Evolutionary conservation across 1,140 invertebrate genomes (phyloP), one percentile per base, ranked within the genome.

Genomic region (Drusus annulatus): DNA sequence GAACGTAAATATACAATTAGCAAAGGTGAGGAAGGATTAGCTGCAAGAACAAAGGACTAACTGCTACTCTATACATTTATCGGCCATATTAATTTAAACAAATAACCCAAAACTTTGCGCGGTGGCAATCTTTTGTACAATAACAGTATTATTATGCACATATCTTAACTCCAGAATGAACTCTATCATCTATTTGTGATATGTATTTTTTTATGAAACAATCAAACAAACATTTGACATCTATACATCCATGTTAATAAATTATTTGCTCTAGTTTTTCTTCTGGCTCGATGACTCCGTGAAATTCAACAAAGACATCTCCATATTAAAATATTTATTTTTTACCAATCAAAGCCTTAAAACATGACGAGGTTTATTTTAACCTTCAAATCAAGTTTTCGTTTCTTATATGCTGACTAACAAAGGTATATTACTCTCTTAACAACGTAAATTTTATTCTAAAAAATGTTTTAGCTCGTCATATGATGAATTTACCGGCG

Each of bases 201-300:
- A 75, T 75, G 71, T 60, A 56, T 75, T 19, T 58, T 65, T 73
- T 60, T 71, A 52, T 74, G 71, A 74, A 75, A 75, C 28, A 31
- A 19, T 75, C 19, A 73, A 73, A 73, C 69, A 28, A 28, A 73
- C 28, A 54, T 73, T 25, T 54, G 68, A 71, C 50, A 71, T 21
- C 45, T 54, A 71, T 71, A 71, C 68, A 71, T 71, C 21, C 45
- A 52, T 16, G 4, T 23, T 51, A 52, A 51, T 23, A 51, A 71
- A 71, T 52, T 51, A 21, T 71, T 68, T 36, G 36, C 68, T 71
- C n/a, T 21, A 54, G 16, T 25, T 65, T 8, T 71, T 71, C 19
- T 51, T 16, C 68, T 21, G 19, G 45, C 19, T 17, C 50, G 0
- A 45, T 45, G 36, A 45, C 36, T 0, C 36, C 10, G 36, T 13